Evolutionary conservation across 2,797 vertebrate species (phyloP), one percentile per base, ranked within the genome.

Genomic region (Micromesistius poutassou): DNA sequence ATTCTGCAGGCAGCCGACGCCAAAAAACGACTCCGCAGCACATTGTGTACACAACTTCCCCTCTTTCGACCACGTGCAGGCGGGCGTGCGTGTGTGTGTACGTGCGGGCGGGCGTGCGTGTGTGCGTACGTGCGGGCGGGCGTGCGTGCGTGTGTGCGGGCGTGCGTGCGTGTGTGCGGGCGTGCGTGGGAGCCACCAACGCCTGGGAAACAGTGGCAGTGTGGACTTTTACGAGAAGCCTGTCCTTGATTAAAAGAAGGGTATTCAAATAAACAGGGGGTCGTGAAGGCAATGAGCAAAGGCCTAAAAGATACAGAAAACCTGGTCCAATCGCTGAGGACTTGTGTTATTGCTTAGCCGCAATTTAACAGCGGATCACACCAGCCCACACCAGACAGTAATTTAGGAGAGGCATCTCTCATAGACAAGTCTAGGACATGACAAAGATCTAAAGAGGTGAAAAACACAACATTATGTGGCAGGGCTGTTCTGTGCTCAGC

Each of bases 401-500:
- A 55, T 55, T 22, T 22, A 55, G 16, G 5, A 55, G 19, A 55
- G 3, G 50, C 50, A 5, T 6, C 14, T 55, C 50, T 55, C 50
- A 55, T 55, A 62, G 55, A 62, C 55, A 19, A 22, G 46, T 22
- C 46, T 62, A 7, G 22, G n/a, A 62, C 55, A 62, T 22, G 55
- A 62, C 68, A 13, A 74, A 76, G 81, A 87, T 90, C 83, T 89
- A 90, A 91, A 83, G 12, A 83, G 12, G 0, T 35, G 9, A 25
- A 30, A 73, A 71, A 28, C n/a, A n/a, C 8, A 46, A 74, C 73
- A 4, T 71, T 70, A 76, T 71, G 22, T 71, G 30, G 62, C 7
- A 72, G 16, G 1, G 30, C 28, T 71, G 76, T 36, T 71, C 25
- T 71, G 30, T 22, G 10, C 13, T 9, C 80, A 83, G 50, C 50